phyloP scores from a whole-genome alignment of 2,888 invertebrate genomes.

The Stratiomys singularior region DNA sequence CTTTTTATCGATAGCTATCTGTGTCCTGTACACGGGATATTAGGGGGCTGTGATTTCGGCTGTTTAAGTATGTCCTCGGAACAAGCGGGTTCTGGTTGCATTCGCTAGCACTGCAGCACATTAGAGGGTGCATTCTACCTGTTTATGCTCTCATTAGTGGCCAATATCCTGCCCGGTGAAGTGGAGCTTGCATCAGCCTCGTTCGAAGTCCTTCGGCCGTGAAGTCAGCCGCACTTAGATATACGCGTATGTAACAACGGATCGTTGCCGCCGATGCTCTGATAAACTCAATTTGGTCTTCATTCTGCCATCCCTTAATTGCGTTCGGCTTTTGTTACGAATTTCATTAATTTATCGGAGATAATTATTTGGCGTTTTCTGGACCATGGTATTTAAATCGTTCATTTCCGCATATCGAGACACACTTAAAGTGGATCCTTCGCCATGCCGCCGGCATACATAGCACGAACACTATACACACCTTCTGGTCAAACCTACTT shows the following conservation, averaged over 20 bases:
- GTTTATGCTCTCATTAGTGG: neutral
- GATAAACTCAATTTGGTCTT: conserved; percentile 37
- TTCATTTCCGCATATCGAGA: neutral
- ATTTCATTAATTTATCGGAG: conserved; percentile 38
- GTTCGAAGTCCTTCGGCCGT: too few relatives aligned
- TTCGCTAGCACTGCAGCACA: neutral
- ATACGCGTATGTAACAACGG: neutral
- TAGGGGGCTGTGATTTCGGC: neutral
- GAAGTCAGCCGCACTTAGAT: neutral
- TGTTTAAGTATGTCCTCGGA: neutral
- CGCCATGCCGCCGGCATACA: neutral
- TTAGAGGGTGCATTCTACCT: neutral
- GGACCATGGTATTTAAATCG: neutral
- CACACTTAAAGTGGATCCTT: too few relatives aligned
- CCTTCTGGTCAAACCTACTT: neutral
- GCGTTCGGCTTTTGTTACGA: conserved; percentile 32
- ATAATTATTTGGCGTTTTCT: conserved; percentile 29
- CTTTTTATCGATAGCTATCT: conserved; percentile 25
- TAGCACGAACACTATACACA: neutral
- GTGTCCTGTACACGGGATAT: neutral
- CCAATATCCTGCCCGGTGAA: neutral
- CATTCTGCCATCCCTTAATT: conserved; percentile 29
- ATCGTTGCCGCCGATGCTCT: neutral
- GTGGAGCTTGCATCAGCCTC: neutral
- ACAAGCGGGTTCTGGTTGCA: neutral